Conservation (phyloP, 2,113 vertebrate genomes). For the Rafetus swinhoei region DNA sequence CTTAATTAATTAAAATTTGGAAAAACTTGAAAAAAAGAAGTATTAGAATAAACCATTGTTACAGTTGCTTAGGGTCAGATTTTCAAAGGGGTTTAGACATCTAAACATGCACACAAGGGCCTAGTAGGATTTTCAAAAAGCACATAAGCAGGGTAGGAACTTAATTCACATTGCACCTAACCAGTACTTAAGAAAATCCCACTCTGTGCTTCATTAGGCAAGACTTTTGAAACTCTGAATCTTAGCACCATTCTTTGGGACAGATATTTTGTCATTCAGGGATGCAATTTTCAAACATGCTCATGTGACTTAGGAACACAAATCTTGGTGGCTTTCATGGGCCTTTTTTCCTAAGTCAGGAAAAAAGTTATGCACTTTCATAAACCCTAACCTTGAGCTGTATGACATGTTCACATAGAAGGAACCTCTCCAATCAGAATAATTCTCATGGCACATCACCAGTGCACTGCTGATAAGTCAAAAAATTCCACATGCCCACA, state of each 20-base stretch:
- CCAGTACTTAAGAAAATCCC: background rate
- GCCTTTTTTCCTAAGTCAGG: background rate
- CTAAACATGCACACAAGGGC: background rate
- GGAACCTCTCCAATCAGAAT: background rate
- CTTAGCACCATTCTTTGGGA: background rate
- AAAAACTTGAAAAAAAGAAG: background rate
- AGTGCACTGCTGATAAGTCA: background rate
- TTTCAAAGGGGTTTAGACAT: background rate
- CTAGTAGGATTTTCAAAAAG: background rate
- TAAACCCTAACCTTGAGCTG: background rate
- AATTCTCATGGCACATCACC: background rate
- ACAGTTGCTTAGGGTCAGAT: background rate
- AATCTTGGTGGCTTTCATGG: background rate
- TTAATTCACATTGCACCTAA: background rate
- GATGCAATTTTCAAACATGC: background rate
- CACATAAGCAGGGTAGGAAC: background rate
- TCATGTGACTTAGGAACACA: background rate
- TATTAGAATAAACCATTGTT: background rate
- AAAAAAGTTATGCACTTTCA: background rate
- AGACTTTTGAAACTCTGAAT: background rate
- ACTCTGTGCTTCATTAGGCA: background rate
- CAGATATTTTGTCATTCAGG: background rate
- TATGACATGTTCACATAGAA: background rate
- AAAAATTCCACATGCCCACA: background rate
- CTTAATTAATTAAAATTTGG: constrained; percentile 2